These are phyloP conservation scores for Brachionichthys hirsutus DNA, from an alignment of 2,113 vertebrate genomes.

Conservation along the genomic window DNA sequence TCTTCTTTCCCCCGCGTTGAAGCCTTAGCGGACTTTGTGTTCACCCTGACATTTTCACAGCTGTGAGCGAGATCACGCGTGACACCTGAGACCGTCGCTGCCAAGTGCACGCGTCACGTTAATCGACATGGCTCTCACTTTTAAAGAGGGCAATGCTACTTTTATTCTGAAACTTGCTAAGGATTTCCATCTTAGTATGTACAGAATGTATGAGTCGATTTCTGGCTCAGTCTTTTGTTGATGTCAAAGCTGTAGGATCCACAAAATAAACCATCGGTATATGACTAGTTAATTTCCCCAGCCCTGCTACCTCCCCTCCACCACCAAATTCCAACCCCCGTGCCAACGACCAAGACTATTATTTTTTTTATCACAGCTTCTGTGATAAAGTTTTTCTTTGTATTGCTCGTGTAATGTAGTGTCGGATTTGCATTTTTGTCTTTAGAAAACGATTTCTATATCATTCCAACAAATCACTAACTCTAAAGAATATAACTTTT, in stretches of 20 bases:
- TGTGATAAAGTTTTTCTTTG: conserved; percentile 43
- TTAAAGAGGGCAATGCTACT: conserved; percentile 32
- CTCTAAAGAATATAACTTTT: conserved; percentile 22
- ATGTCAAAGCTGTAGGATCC: conserved; percentile 34
- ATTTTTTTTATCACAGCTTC: conserved; percentile 27
- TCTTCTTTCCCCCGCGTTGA: conserved; percentile 41
- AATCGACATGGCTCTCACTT: conserved; percentile 37
- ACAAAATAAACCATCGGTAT: conserved; percentile 29
- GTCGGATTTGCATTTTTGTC: conserved; percentile 63
- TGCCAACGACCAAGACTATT: conserved; percentile 69
- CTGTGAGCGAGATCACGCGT: conserved; percentile 40
- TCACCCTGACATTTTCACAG: conserved; percentile 33
- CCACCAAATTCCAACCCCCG: conserved; percentile 34
- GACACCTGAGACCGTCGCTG: not conserved
- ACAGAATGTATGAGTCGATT: conserved; percentile 45
- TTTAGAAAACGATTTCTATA: conserved; percentile 35
- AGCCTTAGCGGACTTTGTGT: conserved; percentile 67
- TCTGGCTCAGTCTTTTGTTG: conserved; percentile 35
- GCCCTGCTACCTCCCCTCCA: not conserved
- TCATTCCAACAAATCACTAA: conserved; percentile 27
- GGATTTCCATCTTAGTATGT: conserved; percentile 53
- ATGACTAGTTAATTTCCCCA: conserved; percentile 24
- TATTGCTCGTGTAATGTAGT: conserved; percentile 57
- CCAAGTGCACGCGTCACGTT: conserved; percentile 7
- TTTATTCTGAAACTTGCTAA: conserved; percentile 47